These are phyloP conservation scores for Conomelus anceps DNA, from an alignment of 2,888 invertebrate genomes.

Conservation along the genomic window DNA sequence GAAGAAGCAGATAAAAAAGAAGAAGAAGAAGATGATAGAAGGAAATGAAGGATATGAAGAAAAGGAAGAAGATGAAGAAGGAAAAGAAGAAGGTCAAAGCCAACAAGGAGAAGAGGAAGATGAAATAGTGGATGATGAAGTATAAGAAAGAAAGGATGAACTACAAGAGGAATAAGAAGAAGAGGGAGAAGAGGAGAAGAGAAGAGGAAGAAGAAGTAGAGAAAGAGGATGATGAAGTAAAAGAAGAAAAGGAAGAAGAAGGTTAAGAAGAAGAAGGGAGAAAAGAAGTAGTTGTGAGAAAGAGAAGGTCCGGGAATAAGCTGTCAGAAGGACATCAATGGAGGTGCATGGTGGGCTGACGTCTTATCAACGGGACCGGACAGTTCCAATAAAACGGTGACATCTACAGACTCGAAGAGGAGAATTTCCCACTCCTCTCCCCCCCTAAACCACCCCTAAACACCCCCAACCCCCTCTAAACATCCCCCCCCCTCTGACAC, in stretches of 20 bases:
- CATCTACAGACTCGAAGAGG: conserved; percentile 5
- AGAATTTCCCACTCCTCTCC: not conserved
- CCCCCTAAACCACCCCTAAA: no score
- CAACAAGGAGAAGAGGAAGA: not conserved
- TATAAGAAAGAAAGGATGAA: not conserved
- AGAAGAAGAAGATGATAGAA: not conserved
- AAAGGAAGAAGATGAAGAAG: no score
- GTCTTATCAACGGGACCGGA: conserved; percentile 11
- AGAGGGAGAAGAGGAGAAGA: not conserved
- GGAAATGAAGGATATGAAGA: no score
- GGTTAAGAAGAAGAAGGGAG: not conserved
- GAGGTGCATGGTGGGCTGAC: conserved; percentile 8
- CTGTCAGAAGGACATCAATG: conserved; percentile 9
- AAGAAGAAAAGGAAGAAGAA: not conserved
- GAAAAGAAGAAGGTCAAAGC: not conserved
- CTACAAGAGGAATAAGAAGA: not conserved
- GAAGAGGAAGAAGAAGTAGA: not conserved
- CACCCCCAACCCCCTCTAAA: no score
- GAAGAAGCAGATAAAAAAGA: no score
- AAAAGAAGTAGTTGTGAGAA: no score
- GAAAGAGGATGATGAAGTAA: not conserved
- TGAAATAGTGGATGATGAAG: no score
- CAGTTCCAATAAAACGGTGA: conserved; percentile 14
- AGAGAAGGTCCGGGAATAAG: not conserved
- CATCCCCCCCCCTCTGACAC: not conserved